Conservation (phyloP, 92 coral and sea anemone genomes). For the Porites evermanni region DNA sequence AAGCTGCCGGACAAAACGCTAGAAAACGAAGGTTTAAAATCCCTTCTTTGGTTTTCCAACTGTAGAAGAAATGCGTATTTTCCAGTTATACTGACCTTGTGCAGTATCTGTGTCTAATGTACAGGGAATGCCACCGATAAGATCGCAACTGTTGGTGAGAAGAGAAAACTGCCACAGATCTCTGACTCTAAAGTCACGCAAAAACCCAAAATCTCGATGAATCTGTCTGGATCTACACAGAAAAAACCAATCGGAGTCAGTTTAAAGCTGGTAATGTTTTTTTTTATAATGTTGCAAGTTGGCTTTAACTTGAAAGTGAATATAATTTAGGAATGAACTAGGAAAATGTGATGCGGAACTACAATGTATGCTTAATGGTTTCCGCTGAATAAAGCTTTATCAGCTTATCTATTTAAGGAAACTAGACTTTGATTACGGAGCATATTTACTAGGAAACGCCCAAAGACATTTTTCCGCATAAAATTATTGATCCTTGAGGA, state of each 20-base stretch:
- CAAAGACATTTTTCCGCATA: no score
- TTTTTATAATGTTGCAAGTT: neutral
- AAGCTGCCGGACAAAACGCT: slow-evolving; percentile 15
- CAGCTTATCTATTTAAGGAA: no score
- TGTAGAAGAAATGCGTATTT: slow-evolving; percentile 22
- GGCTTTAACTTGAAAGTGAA: no score
- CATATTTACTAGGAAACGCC: no score
- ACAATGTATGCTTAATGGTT: no score
- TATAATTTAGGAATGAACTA: no score
- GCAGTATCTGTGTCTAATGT: slow-evolving; percentile 58
- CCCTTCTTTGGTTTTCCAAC: slow-evolving; percentile 38
- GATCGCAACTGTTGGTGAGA: slow-evolving; percentile 26
- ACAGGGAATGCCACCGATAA: slow-evolving; percentile 33
- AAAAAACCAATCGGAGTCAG: slow-evolving; percentile 45
- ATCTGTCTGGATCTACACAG: slow-evolving; percentile 43
- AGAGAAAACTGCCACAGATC: slow-evolving; percentile 46
- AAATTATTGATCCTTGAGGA: no score
- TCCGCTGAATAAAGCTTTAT: no score
- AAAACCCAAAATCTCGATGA: slow-evolving; percentile 65
- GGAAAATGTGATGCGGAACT: no score
- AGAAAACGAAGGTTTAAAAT: slow-evolving; percentile 46
- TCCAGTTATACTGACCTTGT: slow-evolving; percentile 42
- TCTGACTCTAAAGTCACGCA: slow-evolving; percentile 1
- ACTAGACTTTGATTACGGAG: no score
- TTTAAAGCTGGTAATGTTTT: slow-evolving; percentile 61